Conservation (phyloP, 2,888 invertebrate genomes). For the Halictus quadricinctus region DNA sequence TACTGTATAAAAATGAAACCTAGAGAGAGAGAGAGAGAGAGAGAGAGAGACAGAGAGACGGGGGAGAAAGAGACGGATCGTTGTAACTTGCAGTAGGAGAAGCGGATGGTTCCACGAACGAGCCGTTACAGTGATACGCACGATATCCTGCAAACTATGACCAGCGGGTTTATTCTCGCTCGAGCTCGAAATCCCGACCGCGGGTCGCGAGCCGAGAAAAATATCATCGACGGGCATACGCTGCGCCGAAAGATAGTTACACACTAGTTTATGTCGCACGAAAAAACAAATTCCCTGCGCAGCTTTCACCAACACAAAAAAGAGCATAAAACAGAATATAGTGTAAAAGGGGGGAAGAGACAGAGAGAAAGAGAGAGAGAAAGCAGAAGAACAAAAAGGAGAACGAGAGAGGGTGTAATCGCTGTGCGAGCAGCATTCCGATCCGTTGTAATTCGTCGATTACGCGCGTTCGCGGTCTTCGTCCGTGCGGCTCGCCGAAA, state of each 20-base stretch:
- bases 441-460: constrained; percentile 61
- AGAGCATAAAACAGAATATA: not conserved
- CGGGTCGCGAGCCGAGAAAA: constrained; percentile 29
- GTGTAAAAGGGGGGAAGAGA: not conserved
- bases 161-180: constrained; percentile 38
- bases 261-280: constrained; percentile 21
- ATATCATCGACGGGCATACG: constrained; percentile 30
- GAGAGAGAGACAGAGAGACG: not conserved
- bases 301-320: not conserved
- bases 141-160: constrained; percentile 24
- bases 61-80: not conserved
- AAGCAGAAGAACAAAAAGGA: not conserved
- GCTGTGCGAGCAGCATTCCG: constrained; percentile 21
- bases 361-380: not conserved
- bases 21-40: not conserved
- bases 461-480: constrained; percentile 51
- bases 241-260: constrained; percentile 23
- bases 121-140: constrained; percentile 26
- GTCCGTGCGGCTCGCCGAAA: constrained; percentile 35
- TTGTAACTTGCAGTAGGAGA: not conserved
- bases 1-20: not conserved
- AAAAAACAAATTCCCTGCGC: not conserved
- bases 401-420: constrained; percentile 40
- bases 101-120: constrained; percentile 12
- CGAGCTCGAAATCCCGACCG: constrained; percentile 23